A percentile compares a stretch with the other conserved stretches of the same genome.
Conservation (phyloP, 2,797 vertebrate genomes). For the Sphenopsis melanotis region DNA sequence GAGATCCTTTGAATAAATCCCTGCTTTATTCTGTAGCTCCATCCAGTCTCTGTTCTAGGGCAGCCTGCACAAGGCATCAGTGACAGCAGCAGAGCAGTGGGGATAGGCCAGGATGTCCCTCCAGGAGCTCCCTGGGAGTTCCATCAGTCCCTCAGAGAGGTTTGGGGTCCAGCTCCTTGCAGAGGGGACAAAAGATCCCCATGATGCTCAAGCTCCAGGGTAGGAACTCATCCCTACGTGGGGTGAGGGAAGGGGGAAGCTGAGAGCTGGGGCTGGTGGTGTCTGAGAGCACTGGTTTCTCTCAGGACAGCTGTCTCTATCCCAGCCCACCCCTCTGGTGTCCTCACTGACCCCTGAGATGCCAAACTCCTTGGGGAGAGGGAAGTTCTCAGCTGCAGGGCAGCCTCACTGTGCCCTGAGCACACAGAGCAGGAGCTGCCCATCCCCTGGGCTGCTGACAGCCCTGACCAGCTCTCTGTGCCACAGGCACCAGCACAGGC, state of each 20-base stretch:
- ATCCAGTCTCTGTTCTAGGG: accelerated
- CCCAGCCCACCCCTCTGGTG: neutral
- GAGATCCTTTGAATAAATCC: neutral
- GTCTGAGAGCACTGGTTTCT: neutral
- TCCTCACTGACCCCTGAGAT: neutral
- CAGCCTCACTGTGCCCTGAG: neutral
- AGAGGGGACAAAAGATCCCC: neutral
- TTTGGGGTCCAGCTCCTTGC: neutral
- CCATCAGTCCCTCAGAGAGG: neutral
- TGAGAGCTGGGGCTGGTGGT: neutral
- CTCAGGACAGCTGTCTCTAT: neutral
- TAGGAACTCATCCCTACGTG: neutral
- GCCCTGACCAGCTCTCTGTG: accelerated
- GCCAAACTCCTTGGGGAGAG: neutral
- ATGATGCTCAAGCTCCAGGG: neutral
- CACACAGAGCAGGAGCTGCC: accelerated
- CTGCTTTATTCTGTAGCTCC: neutral
- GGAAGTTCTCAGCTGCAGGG: neutral
- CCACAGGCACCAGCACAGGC: neutral
- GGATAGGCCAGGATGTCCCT: neutral
- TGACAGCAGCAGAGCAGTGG: neutral
- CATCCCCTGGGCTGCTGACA: neutral
- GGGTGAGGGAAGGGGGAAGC: neutral
- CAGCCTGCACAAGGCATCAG: neutral
- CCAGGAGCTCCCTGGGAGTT: neutral